These are phyloP conservation scores for Gracilinanus agilis DNA, from an alignment of 2,113 vertebrate genomes.

Conservation along the genomic window DNA sequence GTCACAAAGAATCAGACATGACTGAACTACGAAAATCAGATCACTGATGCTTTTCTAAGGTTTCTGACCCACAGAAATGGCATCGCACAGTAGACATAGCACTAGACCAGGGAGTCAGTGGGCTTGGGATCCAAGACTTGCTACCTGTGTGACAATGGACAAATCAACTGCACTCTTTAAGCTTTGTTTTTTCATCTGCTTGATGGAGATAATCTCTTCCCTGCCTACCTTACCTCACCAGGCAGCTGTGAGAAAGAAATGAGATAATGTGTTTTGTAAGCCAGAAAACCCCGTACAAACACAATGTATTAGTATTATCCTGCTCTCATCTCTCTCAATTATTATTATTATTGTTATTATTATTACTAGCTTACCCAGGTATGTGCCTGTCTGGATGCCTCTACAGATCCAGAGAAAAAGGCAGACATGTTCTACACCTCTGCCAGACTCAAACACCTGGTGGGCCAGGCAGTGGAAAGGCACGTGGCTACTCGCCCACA, in stretches of 20 bases:
- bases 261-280: neutral
- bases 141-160: neutral
- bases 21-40: neutral
- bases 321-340: neutral
- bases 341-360: neutral
- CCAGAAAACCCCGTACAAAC: neutral
- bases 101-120: neutral
- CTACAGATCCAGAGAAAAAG: neutral
- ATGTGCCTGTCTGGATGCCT: neutral
- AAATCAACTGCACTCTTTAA: neutral
- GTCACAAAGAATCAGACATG: no score
- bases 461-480: neutral
- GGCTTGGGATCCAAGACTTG: neutral
- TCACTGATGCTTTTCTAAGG: neutral
- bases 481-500: neutral
- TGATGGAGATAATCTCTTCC: neutral
- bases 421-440: neutral
- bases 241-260: constrained; percentile 1
- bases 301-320: neutral
- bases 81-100: neutral
- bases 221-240: neutral
- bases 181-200: neutral
- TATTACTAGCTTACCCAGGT: neutral
- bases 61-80: neutral
- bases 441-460: neutral